phyloP scores from a whole-genome alignment of 2,797 vertebrate genomes.

The Sebastes vulpes region DNA sequence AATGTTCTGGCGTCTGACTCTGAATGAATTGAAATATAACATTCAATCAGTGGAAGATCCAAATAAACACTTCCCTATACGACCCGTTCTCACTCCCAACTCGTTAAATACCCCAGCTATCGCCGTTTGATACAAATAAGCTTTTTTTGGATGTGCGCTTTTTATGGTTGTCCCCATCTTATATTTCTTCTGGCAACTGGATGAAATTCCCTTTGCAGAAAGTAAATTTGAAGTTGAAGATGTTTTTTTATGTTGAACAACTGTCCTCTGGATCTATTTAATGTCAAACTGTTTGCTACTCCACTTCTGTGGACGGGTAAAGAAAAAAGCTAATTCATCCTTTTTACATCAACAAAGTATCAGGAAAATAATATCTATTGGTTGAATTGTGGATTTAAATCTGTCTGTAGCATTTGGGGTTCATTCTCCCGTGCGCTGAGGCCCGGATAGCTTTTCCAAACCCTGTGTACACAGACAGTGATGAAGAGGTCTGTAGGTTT shows the following conservation, averaged over 20 bases:
- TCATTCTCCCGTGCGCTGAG: not conserved
- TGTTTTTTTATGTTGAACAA: not conserved
- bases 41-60: not conserved
- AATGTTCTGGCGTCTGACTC: not conserved
- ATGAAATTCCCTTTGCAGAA: not conserved
- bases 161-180: not conserved
- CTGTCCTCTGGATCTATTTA: not conserved
- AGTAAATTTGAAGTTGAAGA: not conserved
- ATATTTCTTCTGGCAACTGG: not conserved
- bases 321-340: not conserved
- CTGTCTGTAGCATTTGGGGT: not conserved
- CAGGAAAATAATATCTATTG: not conserved
- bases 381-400: not conserved
- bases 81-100: no score
- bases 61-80: not conserved
- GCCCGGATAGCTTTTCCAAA: not conserved
- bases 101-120: no score
- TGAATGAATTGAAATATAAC: not conserved
- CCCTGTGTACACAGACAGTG: conserved; percentile 38
- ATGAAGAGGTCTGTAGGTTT: conserved; percentile 65
- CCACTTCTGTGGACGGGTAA: not conserved
- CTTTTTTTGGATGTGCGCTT: not conserved
- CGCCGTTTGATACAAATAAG: no score
- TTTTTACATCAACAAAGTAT: not conserved
- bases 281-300: not conserved